phyloP scores from a whole-genome alignment of 2,113 vertebrate species.

The Sphaerodactylus townsendi region DNA sequence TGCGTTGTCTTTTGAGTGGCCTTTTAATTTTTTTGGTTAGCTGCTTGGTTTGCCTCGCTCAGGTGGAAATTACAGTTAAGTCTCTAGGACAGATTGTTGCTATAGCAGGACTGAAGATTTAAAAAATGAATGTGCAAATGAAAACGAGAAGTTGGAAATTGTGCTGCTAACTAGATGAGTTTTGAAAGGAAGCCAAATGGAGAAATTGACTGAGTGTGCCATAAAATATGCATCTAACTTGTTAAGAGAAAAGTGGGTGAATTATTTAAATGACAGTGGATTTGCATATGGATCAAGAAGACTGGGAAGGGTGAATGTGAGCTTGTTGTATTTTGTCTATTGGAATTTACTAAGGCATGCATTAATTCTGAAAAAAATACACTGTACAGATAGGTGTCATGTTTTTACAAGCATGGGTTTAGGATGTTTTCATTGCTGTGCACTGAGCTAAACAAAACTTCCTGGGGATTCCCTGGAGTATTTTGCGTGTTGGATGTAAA shows the following conservation, averaged over 20 bases:
- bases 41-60: not conserved
- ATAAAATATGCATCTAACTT: not conserved
- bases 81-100: not conserved
- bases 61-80: not conserved
- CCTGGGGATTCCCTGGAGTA: not conserved
- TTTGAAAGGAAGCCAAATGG: not conserved
- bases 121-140: not conserved
- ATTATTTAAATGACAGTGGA: not conserved
- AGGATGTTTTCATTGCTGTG: not conserved
- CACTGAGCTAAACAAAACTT: not conserved
- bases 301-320: not conserved
- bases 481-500: not conserved
- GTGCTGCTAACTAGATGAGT: not conserved
- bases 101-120: not conserved
- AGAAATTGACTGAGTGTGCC: not conserved
- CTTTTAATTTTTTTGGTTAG: not conserved
- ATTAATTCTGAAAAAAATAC: not conserved
- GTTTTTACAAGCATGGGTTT: not conserved
- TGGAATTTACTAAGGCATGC: not conserved
- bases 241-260: not conserved
- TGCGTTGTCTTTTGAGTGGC: not conserved
- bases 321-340: not conserved
- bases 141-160: not conserved
- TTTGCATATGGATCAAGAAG: not conserved
- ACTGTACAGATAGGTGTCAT: not conserved